phyloP scores from a whole-genome alignment of 2,888 invertebrate species.

The Ernsta delagoae region DNA sequence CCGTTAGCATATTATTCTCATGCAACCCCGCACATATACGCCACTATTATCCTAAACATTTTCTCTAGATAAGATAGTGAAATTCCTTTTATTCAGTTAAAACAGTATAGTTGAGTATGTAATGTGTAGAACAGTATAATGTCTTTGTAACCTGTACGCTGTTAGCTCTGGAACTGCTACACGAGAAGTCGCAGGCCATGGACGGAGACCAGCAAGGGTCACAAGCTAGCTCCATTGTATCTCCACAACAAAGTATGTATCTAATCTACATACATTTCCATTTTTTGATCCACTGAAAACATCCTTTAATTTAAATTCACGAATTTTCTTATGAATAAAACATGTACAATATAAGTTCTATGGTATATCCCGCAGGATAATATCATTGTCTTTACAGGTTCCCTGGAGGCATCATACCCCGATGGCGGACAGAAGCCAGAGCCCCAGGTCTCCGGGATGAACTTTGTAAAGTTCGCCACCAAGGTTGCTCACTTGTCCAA shows the following conservation, averaged over 20 bases:
- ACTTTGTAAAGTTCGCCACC: conserved; percentile 75
- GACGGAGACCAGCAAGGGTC: conserved; percentile 74
- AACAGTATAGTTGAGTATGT: not conserved
- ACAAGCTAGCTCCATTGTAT: conserved; percentile 75
- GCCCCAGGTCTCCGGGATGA: conserved; percentile 67
- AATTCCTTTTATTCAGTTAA: too few relatives aligned
- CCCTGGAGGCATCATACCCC: conserved; percentile 69
- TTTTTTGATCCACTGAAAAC: not conserved
- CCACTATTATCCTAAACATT: too few relatives aligned
- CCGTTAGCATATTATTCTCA: too few relatives aligned
- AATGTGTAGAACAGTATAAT: not conserved
- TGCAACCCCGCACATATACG: too few relatives aligned
- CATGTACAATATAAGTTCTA: too few relatives aligned
- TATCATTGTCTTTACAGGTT: conserved; percentile 55
- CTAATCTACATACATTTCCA: too few relatives aligned
- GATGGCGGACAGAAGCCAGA: conserved; percentile 68
- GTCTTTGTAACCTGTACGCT: conserved; percentile 41
- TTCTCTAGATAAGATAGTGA: too few relatives aligned
- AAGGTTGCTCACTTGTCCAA: conserved; percentile 75
- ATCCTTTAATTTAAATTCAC: not conserved
- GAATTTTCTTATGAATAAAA: too few relatives aligned
- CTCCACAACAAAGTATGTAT: conserved; percentile 76
- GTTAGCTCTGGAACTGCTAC: conserved; percentile 88
- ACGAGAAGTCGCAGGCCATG: conserved; percentile 85
- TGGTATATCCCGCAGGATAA: too few relatives aligned